Evolutionary conservation across 2,113 vertebrate genomes (phyloP).

Genomic region (Odobenus rosmarus): DNA sequence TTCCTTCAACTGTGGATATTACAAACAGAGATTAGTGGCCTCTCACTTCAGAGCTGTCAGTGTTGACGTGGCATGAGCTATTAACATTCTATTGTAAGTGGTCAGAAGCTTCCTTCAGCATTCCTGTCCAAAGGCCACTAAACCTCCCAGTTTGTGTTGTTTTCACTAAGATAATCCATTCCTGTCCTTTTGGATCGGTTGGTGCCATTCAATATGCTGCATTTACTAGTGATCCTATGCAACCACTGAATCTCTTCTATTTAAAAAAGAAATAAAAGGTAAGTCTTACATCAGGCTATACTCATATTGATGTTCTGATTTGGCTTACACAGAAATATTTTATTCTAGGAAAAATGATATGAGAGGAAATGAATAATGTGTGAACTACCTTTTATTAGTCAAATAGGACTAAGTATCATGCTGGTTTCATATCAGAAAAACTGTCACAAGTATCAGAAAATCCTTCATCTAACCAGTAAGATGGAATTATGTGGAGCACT

Average conservation of each 20-base stretch:
- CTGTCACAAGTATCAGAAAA: neutral
- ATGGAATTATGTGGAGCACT: neutral
- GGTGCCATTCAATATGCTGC: conserved; percentile 4
- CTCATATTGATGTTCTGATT: neutral
- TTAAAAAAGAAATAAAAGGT: conserved; percentile 5
- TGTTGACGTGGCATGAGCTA: conserved; percentile 89
- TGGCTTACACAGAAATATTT: neutral
- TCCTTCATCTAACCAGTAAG: neutral
- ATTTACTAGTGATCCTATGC: conserved; percentile 25
- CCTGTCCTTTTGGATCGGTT: conserved; percentile 78
- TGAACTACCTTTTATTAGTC: neutral
- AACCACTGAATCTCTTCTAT: neutral
- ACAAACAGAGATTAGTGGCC: conserved; percentile 87
- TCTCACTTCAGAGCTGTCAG: conserved; percentile 91
- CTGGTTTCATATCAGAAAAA: neutral
- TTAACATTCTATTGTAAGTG: conserved; percentile 92
- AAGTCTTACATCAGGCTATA: neutral
- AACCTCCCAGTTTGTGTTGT: conserved; percentile 81
- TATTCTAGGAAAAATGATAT: neutral
- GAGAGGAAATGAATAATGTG: neutral
- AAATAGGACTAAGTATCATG: neutral
- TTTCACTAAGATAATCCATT: conserved; percentile 82
- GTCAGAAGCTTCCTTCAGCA: conserved; percentile 83
- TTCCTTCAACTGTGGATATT: conserved; percentile 83
- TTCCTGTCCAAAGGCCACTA: conserved; percentile 82